Evolutionary conservation across 1,140 invertebrate genomes (phyloP).

Genomic region (Polypedilum vanderplanki): DNA sequence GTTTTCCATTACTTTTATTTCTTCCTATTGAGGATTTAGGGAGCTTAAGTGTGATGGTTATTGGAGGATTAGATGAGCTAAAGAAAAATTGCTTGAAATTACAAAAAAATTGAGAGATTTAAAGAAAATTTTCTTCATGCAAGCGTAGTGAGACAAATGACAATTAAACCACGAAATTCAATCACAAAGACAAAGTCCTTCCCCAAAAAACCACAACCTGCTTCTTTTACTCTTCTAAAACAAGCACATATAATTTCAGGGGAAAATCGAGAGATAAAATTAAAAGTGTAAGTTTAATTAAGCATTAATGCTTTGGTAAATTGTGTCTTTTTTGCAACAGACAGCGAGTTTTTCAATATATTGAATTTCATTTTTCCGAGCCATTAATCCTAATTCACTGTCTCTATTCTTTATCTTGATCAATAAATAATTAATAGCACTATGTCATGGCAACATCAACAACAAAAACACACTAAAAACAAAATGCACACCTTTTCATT

Average conservation of each 20-base stretch:
- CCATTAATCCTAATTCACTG: neutral
- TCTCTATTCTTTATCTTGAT: neutral
- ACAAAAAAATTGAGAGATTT: neutral
- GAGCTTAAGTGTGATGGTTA: no score
- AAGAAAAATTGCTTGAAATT: no score
- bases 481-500: no score
- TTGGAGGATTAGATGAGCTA: neutral
- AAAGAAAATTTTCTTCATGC: neutral
- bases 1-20: no score
- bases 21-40: no score
- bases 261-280: neutral
- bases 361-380: neutral
- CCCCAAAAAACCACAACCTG: no score
- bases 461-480: no score
- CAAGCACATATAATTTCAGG: no score
- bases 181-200: no score
- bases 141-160: no score
- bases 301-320: neutral
- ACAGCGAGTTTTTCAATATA: neutral
- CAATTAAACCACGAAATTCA: no score
- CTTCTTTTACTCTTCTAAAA: no score
- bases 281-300: neutral
- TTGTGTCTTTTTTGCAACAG: neutral
- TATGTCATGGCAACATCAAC: neutral
- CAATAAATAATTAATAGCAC: neutral